A percentile compares a stretch with the other conserved stretches of the same genome.
Evolutionary conservation across 2,888 invertebrate genomes (phyloP).

Genomic region (Philaethria dido): DNA sequence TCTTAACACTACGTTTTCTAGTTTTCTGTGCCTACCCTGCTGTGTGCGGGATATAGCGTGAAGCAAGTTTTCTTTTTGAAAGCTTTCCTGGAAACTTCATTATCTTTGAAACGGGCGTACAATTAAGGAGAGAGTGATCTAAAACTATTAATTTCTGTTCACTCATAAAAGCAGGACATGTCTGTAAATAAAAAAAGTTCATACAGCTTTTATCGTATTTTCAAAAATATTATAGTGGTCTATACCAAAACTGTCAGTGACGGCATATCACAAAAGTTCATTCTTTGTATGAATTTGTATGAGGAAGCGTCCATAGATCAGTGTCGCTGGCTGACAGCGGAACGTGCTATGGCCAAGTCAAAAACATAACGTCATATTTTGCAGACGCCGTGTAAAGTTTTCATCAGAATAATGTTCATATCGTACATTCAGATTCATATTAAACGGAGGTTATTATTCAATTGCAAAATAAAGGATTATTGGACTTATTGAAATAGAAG

Average conservation of each 20-base stretch:
- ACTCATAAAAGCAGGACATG: too few relatives aligned
- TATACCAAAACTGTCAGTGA: slow-evolving; percentile 12
- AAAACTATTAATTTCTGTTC: too few relatives aligned
- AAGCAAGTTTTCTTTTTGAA: too few relatives aligned
- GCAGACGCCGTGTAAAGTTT: slow-evolving; percentile 16
- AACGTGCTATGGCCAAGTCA: slow-evolving; percentile 20
- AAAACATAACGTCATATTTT: slow-evolving; percentile 22
- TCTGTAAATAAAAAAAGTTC: neutral
- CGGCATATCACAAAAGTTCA: slow-evolving; percentile 13
- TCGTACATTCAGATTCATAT: neutral
- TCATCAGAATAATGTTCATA: slow-evolving; percentile 19
- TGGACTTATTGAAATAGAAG: too few relatives aligned
- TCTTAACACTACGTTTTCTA: too few relatives aligned
- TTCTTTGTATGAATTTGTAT: slow-evolving; percentile 23
- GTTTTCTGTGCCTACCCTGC: too few relatives aligned
- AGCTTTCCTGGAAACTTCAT: too few relatives aligned
- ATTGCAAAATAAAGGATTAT: too few relatives aligned
- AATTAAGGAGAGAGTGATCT: too few relatives aligned
- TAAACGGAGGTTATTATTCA: neutral
- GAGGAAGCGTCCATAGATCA: slow-evolving; percentile 20
- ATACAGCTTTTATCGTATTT: neutral
- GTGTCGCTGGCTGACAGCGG: slow-evolving; percentile 19
- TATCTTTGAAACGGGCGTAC: too few relatives aligned
- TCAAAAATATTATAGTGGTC: neutral
- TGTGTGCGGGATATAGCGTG: too few relatives aligned